Evolutionary conservation across 2,888 invertebrate genomes (phyloP).

Genomic region (Amitus sp.): DNA sequence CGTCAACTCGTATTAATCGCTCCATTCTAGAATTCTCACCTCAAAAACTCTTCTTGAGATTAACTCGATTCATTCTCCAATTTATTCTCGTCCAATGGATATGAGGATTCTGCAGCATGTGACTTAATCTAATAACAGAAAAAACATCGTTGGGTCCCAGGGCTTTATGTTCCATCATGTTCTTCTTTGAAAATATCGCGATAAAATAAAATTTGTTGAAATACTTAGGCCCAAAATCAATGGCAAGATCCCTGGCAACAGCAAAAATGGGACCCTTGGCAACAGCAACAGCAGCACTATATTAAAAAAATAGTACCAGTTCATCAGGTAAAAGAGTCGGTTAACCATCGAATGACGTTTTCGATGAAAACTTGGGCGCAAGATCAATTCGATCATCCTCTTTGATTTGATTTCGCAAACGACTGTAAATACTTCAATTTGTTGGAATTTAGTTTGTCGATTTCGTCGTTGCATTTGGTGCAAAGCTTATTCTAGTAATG

Average conservation of each 20-base stretch:
- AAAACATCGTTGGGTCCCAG: not conserved
- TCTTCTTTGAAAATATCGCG: no score
- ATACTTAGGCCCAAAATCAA: constrained; percentile 31
- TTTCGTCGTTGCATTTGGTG: not conserved
- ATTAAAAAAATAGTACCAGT: constrained; percentile 38
- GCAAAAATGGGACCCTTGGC: constrained; percentile 26
- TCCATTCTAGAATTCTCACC: constrained; percentile 19
- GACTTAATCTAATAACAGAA: constrained; percentile 23
- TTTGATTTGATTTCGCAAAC: not conserved
- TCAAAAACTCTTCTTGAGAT: constrained; percentile 6
- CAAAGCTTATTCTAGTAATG: no score
- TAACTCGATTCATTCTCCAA: constrained; percentile 30
- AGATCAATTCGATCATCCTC: no score
- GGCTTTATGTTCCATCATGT: no score
- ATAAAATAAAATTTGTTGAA: no score
- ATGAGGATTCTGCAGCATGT: constrained; percentile 13
- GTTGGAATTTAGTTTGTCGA: not conserved
- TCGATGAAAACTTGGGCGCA: no score
- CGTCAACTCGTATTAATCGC: constrained; percentile 34
- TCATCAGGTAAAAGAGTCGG: constrained; percentile 26
- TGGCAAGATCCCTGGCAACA: constrained; percentile 18
- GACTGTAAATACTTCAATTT: constrained; percentile 1
- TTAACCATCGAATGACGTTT: no score
- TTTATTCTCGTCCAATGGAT: constrained; percentile 30
- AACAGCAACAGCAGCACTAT: constrained; percentile 34